Conservation (phyloP, 2,888 invertebrate genomes). For the Hecatera dysodea region DNA sequence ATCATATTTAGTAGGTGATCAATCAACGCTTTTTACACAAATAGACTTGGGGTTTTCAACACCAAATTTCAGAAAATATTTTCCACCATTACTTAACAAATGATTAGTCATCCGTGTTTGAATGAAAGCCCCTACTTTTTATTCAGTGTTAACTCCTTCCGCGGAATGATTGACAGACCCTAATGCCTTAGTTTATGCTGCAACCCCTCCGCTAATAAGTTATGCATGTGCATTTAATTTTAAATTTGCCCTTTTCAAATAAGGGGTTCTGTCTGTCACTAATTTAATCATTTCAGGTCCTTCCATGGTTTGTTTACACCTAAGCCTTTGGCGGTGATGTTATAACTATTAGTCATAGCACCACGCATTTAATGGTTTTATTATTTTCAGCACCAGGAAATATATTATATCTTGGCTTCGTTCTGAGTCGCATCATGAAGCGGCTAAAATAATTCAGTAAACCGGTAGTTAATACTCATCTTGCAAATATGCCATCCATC, state of each 20-base stretch:
- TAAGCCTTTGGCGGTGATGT: neutral
- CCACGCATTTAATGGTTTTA: slow-evolving; percentile 1
- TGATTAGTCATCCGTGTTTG: slow-evolving; percentile 34
- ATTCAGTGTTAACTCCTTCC: slow-evolving; percentile 8
- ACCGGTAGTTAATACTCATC: slow-evolving; percentile 30
- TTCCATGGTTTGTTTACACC: neutral
- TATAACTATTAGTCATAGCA: slow-evolving; percentile 15
- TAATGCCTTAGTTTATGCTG: neutral
- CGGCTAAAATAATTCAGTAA: slow-evolving; percentile 22
- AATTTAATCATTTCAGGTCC: neutral
- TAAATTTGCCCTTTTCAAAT: slow-evolving; percentile 2
- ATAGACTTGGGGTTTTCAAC: slow-evolving; percentile 53
- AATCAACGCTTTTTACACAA: slow-evolving; percentile 51
- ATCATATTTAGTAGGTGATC: slow-evolving; percentile 44
- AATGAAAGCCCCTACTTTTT: slow-evolving; percentile 3
- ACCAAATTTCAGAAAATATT: slow-evolving; percentile 38
- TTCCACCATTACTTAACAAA: slow-evolving; percentile 42
- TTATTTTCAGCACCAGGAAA: slow-evolving; percentile 48
- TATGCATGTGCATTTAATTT: slow-evolving; percentile 6
- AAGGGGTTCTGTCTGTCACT: neutral
- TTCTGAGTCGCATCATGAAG: slow-evolving; percentile 7
- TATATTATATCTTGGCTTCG: slow-evolving; percentile 32
- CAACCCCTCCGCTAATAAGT: slow-evolving; percentile 16
- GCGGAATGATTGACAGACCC: slow-evolving; percentile 29
- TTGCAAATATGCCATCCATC: slow-evolving; percentile 33